These are phyloP conservation scores for Melanotaenia duboulayi DNA, from an alignment of 2,113 vertebrate species.

Conservation along the genomic window DNA sequence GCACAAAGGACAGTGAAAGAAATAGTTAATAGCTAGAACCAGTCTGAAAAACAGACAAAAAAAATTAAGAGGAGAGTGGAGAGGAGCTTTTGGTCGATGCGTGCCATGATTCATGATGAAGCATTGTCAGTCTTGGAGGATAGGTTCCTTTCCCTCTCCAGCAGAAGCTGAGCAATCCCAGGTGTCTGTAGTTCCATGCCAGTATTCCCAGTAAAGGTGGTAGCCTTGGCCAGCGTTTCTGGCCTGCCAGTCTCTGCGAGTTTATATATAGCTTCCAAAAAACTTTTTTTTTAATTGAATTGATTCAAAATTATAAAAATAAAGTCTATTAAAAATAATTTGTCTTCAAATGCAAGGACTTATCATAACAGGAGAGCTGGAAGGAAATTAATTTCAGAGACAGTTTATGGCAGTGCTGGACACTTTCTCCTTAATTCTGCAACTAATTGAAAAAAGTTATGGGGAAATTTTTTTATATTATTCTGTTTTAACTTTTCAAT, in stretches of 20 bases:
- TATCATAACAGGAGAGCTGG: background rate
- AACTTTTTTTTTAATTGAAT: background rate
- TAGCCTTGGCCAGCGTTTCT: slow-evolving; percentile 25
- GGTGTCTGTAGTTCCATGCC: slow-evolving; percentile 40
- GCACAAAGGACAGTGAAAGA: slow-evolving; percentile 17
- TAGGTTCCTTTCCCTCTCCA: slow-evolving; percentile 48
- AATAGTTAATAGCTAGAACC: slow-evolving; percentile 21
- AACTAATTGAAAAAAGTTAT: background rate
- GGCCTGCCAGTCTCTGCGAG: slow-evolving; percentile 28
- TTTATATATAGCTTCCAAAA: slow-evolving; percentile 11
- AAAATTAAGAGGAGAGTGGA: slow-evolving; percentile 4
- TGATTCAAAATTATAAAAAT: background rate
- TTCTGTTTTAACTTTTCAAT: background rate
- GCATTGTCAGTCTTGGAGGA: slow-evolving; percentile 57
- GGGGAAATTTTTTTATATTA: background rate
- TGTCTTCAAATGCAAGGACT: background rate
- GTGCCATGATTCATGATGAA: slow-evolving; percentile 46
- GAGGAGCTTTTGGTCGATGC: slow-evolving; percentile 46
- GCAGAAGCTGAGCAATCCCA: slow-evolving; percentile 63
- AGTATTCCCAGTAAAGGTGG: slow-evolving; percentile 31
- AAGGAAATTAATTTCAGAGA: background rate
- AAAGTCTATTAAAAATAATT: background rate
- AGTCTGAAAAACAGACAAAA: slow-evolving; percentile 26
- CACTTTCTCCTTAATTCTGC: background rate
- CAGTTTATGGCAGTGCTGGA: background rate